Conservation (phyloP, 2,797 vertebrate genomes). For the Tenualosa thibaudeaui region DNA sequence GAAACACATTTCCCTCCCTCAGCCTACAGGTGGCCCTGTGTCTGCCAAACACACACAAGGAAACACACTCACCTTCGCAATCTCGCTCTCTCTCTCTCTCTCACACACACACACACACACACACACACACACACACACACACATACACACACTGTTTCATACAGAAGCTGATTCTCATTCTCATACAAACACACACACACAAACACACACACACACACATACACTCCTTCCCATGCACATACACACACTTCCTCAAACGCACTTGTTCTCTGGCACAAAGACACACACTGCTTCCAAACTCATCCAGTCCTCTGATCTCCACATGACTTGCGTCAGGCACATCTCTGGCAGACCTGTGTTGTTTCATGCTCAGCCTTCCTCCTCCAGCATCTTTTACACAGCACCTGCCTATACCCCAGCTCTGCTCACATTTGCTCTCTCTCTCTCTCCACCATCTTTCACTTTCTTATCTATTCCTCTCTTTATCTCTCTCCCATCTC, state of each 20-base stretch:
- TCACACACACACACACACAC: constrained; percentile 5
- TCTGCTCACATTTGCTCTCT: neutral
- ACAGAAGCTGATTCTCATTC: too few relatives aligned
- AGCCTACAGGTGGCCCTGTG: constrained; percentile 62
- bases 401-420: too few relatives aligned
- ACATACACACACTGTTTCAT: too few relatives aligned
- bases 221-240: too few relatives aligned
- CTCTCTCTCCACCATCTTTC: neutral
- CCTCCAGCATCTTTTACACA: neutral
- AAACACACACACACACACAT: neutral
- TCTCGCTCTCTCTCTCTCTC: neutral
- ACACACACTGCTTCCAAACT: neutral
- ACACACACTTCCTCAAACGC: neutral
- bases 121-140: neutral
- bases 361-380: neutral
- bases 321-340: neutral
- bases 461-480: neutral
- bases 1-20: constrained; percentile 66
- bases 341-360: neutral
- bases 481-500: neutral
- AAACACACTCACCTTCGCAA: neutral
- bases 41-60: constrained; percentile 59
- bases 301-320: neutral
- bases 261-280: constrained; percentile 31
- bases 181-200: neutral